Evolutionary conservation across 1,140 invertebrate genomes (phyloP).

Genomic region (Venustaconcha ellipsiformis): DNA sequence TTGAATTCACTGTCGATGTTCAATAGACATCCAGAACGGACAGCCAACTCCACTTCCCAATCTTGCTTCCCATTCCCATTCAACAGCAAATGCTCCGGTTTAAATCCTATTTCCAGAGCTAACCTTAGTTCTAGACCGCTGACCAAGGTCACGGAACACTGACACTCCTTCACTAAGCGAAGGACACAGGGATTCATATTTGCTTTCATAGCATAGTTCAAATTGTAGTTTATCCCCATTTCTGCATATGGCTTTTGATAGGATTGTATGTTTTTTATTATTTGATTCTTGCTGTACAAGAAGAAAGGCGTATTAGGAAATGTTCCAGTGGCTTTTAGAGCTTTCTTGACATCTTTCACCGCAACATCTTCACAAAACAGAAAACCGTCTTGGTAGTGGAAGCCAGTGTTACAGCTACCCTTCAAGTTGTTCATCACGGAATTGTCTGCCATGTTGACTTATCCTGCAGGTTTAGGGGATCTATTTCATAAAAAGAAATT

Average conservation of each 20-base stretch:
- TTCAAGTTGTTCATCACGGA: too few relatives aligned
- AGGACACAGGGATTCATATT: constrained; percentile 65
- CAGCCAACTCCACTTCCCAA: constrained; percentile 66
- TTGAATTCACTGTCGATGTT: constrained; percentile 69
- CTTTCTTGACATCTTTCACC: constrained; percentile 27
- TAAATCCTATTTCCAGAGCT: constrained; percentile 62
- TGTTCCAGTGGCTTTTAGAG: constrained; percentile 10
- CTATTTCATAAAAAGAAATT: too few relatives aligned
- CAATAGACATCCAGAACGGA: constrained; percentile 59
- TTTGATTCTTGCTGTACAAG: constrained; percentile 59
- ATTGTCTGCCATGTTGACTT: too few relatives aligned
- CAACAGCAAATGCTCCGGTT: constrained; percentile 55
- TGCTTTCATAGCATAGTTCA: constrained; percentile 65
- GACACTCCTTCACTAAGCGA: constrained; percentile 48
- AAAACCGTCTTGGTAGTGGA: constrained; percentile 20
- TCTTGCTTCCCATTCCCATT: constrained; percentile 69
- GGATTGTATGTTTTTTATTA: constrained; percentile 49
- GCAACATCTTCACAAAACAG: constrained; percentile 45
- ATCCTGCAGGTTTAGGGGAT: too few relatives aligned
- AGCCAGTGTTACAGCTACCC: background rate
- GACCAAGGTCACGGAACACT: constrained; percentile 59
- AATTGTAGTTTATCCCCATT: constrained; percentile 27
- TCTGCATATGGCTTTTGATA: constrained; percentile 57
- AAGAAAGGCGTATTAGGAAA: constrained; percentile 45
- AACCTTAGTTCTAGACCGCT: constrained; percentile 67